phyloP scores from a whole-genome alignment of 2,888 invertebrate species.

The Yponomeuta malinellus region DNA sequence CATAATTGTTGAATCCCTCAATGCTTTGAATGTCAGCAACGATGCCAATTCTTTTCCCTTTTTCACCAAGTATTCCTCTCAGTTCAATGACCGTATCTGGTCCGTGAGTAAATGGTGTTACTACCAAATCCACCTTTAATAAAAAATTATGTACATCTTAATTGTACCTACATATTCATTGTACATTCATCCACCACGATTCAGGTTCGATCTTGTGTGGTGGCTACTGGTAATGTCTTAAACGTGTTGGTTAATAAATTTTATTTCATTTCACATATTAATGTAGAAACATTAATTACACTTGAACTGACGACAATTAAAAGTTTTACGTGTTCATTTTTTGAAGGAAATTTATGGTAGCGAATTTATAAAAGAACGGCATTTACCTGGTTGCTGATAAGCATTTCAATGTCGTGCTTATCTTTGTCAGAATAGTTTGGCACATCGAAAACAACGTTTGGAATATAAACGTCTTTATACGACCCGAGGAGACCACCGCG shows the following conservation, averaged over 20 bases:
- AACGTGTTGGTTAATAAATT: no score
- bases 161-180: no score
- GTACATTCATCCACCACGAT: no score
- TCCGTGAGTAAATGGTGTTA: conserved; percentile 49
- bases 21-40: conserved; percentile 58
- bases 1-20: conserved; percentile 51
- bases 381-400: conserved; percentile 51
- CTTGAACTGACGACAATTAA: no score
- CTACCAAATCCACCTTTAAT: conserved; percentile 55
- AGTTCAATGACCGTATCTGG: conserved; percentile 40
- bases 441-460: conserved; percentile 54
- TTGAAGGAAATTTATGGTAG: background rate
- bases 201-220: no score
- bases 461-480: conserved; percentile 58
- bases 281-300: no score
- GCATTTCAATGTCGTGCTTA: conserved; percentile 48
- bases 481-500: conserved; percentile 59
- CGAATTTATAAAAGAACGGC: background rate
- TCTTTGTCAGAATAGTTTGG: conserved; percentile 57
- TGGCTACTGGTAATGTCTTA: no score
- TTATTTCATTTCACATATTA: background rate
- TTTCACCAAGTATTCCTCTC: conserved; percentile 48
- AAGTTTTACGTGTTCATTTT: no score
- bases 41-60: conserved; percentile 56
- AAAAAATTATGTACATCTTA: conserved; percentile 13